phyloP scores from a whole-genome alignment of 1,140 invertebrate genomes.

The Hypothenemus hampei region DNA sequence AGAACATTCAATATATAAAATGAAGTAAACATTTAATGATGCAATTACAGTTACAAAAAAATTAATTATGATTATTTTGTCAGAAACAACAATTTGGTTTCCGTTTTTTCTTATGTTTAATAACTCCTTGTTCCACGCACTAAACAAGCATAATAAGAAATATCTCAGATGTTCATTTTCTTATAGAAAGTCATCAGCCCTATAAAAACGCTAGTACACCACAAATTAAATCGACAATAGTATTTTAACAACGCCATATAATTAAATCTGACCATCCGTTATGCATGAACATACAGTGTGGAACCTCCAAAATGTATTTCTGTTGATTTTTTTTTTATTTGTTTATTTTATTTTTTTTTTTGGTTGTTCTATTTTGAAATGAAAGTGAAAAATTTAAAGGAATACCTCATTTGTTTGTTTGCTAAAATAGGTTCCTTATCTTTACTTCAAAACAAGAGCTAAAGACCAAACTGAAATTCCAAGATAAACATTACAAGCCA shows the following conservation, averaged over 20 bases:
- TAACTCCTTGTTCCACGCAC: constrained; percentile 12
- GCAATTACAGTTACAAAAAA: background rate
- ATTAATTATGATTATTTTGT: no score
- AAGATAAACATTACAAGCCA: no score
- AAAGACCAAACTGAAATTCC: no score
- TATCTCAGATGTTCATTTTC: constrained; percentile 7
- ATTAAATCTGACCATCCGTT: constrained; percentile 18
- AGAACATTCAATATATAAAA: background rate
- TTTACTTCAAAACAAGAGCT: no score
- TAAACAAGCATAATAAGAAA: constrained; percentile 17
- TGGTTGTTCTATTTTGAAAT: no score
- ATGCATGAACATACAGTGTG: constrained; percentile 1
- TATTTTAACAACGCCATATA: constrained; percentile 8
- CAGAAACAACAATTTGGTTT: no score
- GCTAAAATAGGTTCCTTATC: no score
- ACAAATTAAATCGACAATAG: constrained; percentile 20
- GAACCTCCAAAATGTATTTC: no score
- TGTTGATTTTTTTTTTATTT: no score
- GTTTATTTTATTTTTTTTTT: no score
- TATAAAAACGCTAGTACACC: constrained; percentile 11
- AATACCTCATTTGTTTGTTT: no score
- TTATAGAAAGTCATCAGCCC: constrained; percentile 6
- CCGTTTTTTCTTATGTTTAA: constrained; percentile 4
- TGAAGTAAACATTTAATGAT: background rate
- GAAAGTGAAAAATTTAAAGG: no score